These are phyloP conservation scores for Artibeus lituratus DNA, from an alignment of 2,797 vertebrate genomes.

Conservation along the genomic window DNA sequence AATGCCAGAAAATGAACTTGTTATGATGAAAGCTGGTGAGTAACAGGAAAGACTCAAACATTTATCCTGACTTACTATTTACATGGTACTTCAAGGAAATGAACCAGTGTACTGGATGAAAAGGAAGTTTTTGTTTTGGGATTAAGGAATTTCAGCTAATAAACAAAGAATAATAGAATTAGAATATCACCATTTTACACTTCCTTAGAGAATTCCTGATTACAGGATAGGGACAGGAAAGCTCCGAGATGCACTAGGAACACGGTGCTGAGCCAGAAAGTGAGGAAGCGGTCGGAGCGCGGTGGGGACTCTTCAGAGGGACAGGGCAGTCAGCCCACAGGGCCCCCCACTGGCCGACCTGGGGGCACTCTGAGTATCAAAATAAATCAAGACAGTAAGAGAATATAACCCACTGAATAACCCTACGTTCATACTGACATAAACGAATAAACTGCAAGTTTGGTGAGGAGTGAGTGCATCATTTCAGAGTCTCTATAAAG, in stretches of 20 bases:
- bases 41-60: neutral
- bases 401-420: neutral
- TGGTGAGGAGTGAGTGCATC: neutral
- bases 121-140: constrained; percentile 38
- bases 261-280: neutral
- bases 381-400: neutral
- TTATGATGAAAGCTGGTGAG: neutral
- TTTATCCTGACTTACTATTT: neutral
- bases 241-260: neutral
- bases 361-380: neutral
- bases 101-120: neutral
- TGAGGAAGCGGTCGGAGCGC: neutral
- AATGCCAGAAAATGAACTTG: neutral
- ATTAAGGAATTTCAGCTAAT: constrained; percentile 29
- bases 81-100: constrained; percentile 41
- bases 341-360: neutral
- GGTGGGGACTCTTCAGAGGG: neutral
- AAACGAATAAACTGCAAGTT: neutral
- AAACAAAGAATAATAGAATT: constrained; percentile 47
- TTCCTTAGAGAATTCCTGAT: constrained; percentile 43
- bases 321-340: neutral
- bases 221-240: constrained; percentile 10
- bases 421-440: neutral
- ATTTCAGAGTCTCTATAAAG: neutral
- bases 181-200: constrained; percentile 16